Percentiles rank a stretch among this genome's conserved stretches.
Conservation (phyloP, 2,888 invertebrate species). For the Lordiphosa fenestrarum region DNA sequence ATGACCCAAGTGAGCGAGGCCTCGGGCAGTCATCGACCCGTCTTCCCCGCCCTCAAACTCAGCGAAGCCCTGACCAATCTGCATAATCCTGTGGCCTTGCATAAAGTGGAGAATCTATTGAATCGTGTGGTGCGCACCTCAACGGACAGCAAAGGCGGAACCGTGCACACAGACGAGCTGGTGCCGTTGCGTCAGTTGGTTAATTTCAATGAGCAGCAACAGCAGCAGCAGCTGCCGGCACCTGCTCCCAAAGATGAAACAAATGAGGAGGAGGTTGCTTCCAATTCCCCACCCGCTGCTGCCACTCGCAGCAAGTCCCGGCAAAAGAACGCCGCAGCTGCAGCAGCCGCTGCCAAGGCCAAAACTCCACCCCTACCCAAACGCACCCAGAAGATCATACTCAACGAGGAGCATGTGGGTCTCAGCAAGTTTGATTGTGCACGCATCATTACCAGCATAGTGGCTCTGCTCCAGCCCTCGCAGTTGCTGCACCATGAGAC, state of each 20-base stretch:
- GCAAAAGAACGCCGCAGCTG: conserved; percentile 59
- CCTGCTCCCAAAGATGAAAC: background rate
- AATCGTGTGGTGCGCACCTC: conserved; percentile 52
- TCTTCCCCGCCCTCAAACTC: conserved; percentile 84
- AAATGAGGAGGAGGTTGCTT: background rate
- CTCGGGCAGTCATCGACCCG: conserved; percentile 89
- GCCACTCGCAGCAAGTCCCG: conserved; percentile 57
- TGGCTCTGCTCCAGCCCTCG: conserved; percentile 85
- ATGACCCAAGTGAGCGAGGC: conserved; percentile 93
- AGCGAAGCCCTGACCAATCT: conserved; percentile 60
- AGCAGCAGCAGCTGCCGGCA: background rate
- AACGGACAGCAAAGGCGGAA: conserved; percentile 35
- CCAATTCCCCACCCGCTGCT: conserved; percentile 34
- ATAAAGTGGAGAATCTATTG: conserved; percentile 54
- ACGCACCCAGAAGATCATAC: conserved; percentile 57
- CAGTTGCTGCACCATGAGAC: conserved; percentile 85
- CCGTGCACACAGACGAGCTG: conserved; percentile 52
- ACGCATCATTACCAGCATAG: conserved; percentile 81
- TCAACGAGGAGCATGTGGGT: conserved; percentile 76
- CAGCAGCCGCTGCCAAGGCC: conserved; percentile 50
- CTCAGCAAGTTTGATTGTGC: conserved; percentile 75
- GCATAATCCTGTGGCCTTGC: conserved; percentile 32
- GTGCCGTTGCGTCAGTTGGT: conserved; percentile 53
- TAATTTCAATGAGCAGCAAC: conserved; percentile 39
- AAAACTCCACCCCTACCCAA: conserved; percentile 47